Base-by-base conservation (phyloP, 1,140 invertebrate species). In the Globodera rostochiensis region DNA sequence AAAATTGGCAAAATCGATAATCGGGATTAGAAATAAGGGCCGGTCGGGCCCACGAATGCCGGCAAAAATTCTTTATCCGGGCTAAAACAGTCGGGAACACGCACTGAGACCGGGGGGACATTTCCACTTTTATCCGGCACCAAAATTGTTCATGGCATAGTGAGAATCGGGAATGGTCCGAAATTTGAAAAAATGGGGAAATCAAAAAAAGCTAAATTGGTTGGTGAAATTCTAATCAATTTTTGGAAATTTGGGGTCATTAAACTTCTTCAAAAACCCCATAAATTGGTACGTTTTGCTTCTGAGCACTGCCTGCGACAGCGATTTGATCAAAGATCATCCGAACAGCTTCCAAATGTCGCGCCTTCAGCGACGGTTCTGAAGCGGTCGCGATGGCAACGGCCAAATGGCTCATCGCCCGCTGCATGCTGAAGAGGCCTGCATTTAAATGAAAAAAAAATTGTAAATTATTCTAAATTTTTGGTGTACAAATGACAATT, bases 291-390 rank as follows among this genome's bases (percentile, higher is more conserved):
- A 60, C 57, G 11, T 60, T 60, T 6, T 60, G 57, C 15, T 60
- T 11, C 15, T 60, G 57, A 2, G 1, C 11, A 60, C 9, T 19
- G 57, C 57, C 15, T 60, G 5, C 6, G 57, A 15, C 57, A 15
- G 57, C 3, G 15, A 60, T 60, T 5, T 15, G 57, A 67, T 67
- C 76, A 67, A 77, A 77, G 25, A 77, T 67, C 47, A 69, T 77
- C 45, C n/a, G 50, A 25, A 66, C 64, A 9, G 49, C 47, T 50
- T 77, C 76, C 69, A 77, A 77, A 77, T 77, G 69, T n/a, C 76
- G 69, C 50, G 57, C 76, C 36, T 77, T 77, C 57, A 66, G 49
- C 46, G 50, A 50, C 64, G 76, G 76, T 19, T 53, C 64, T 15
- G 60, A 21, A 11, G 49, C 76, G 45, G 60, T 77, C 13, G 76